Percentiles rank a stretch among this genome's conserved stretches.
Evolutionary conservation across 2,113 vertebrate genomes (phyloP).

Genomic region (Sapayoa aenigma): DNA sequence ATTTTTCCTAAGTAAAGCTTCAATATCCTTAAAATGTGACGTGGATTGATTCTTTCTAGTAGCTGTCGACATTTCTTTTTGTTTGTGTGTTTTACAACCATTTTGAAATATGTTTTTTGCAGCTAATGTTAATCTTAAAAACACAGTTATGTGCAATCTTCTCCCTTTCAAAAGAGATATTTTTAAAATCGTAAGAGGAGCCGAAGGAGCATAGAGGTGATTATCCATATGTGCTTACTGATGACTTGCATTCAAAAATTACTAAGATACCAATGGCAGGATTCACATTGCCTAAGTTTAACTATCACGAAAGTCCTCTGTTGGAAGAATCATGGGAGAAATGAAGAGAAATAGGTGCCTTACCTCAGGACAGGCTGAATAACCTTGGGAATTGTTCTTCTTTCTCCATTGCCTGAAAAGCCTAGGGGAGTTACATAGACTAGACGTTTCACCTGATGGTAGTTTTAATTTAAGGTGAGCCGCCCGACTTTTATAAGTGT

Average conservation of each 20-base stretch:
- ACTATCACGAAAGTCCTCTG: not conserved
- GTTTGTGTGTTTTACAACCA: not conserved
- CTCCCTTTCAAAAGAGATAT: slow-evolving; percentile 16
- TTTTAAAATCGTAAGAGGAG: slow-evolving; percentile 50
- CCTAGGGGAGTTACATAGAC: not conserved
- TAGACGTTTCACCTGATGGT: slow-evolving; percentile 12
- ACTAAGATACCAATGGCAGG: not conserved
- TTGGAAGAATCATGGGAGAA: not conserved
- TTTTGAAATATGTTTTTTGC: slow-evolving; percentile 29
- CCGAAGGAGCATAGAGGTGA: slow-evolving; percentile 14
- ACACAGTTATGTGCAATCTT: slow-evolving; percentile 26
- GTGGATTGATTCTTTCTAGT: not conserved
- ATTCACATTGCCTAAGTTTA: not conserved
- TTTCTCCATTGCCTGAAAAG: not conserved
- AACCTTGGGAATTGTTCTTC: slow-evolving; percentile 12
- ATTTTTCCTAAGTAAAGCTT: not conserved
- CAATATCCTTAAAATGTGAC: not conserved
- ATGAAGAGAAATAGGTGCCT: not conserved
- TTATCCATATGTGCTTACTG: slow-evolving; percentile 49
- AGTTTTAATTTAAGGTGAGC: slow-evolving; percentile 50
- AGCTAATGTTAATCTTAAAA: slow-evolving; percentile 31
- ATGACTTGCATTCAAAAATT: slow-evolving; percentile 28
- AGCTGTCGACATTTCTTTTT: not conserved
- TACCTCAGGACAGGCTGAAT: not conserved
- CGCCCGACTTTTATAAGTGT: not conserved